These are phyloP conservation scores for Drosophila navojoa DNA, from an alignment of 1,140 invertebrate genomes.

Conservation along the genomic window DNA sequence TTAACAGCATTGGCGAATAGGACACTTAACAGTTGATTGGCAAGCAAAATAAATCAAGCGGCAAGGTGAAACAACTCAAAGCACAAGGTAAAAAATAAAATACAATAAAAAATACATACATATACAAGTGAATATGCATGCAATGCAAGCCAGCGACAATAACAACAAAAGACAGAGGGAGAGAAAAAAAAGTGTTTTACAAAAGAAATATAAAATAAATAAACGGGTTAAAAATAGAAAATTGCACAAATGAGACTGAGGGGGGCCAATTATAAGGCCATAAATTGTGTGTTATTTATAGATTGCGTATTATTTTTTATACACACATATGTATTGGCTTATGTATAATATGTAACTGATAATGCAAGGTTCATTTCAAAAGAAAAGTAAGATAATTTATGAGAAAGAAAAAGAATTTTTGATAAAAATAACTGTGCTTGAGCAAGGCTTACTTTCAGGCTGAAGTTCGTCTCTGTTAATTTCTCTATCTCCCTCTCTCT, in stretches of 20 bases:
- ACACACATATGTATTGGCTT: neutral
- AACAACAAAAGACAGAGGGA: slow-evolving; percentile 24
- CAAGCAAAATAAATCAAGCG: slow-evolving; percentile 46
- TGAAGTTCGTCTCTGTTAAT: too few species aligned
- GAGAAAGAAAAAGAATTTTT: neutral
- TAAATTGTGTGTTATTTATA: slow-evolving; percentile 33
- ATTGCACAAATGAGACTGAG: slow-evolving; percentile 30
- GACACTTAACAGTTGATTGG: slow-evolving; percentile 55
- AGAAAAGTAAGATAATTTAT: neutral
- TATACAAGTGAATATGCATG: slow-evolving; percentile 14
- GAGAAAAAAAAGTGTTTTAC: slow-evolving; percentile 8
- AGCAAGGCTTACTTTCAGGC: neutral
- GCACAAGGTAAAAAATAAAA: slow-evolving; percentile 24
- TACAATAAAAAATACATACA: neutral
- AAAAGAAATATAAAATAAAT: slow-evolving; percentile 14
- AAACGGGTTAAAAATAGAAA: slow-evolving; percentile 49
- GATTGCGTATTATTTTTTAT: neutral
- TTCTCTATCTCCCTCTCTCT: neutral
- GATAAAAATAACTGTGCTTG: neutral
- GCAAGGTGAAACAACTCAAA: slow-evolving; percentile 29
- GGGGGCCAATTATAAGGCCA: slow-evolving; percentile 45
- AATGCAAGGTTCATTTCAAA: neutral
- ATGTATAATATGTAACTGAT: slow-evolving; percentile 4
- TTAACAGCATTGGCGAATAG: slow-evolving; percentile 13
- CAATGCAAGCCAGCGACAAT: slow-evolving; percentile 15